These are phyloP conservation scores for Eurystomus glaucurus DNA, from an alignment of 2,797 vertebrate species.

Conservation along the genomic window DNA sequence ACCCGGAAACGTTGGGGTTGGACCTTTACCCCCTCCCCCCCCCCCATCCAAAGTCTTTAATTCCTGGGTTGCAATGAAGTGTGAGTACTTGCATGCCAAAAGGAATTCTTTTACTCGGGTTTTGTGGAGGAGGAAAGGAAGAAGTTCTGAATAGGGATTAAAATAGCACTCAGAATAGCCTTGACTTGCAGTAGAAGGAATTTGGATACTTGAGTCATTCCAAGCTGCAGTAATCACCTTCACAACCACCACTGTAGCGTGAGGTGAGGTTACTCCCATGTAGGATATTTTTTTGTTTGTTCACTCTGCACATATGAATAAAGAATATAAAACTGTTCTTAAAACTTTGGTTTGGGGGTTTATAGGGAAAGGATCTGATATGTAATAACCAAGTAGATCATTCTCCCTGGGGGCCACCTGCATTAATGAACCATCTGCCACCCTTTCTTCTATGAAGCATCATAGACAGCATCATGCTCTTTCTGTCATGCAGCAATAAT, in stretches of 20 bases:
- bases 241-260: not conserved
- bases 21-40: not conserved
- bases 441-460: not conserved
- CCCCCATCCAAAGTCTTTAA: not conserved
- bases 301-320: not conserved
- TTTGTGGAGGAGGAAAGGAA: not conserved
- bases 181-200: not conserved
- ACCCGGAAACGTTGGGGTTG: accelerated
- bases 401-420: not conserved
- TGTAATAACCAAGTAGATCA: not conserved
- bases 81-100: not conserved
- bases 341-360: not conserved
- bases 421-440: not conserved
- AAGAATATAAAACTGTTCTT: not conserved
- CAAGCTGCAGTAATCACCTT: not conserved
- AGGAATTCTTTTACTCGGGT: not conserved
- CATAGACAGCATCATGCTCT: not conserved
- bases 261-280: not conserved
- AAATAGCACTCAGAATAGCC: not conserved
- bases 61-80: not conserved
- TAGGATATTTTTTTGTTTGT: not conserved
- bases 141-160: not conserved
- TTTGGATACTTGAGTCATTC: not conserved
- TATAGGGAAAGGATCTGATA: not conserved
- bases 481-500: not conserved